These are phyloP conservation scores for Sylvilagus floridanus DNA, from an alignment of 2,797 vertebrate genomes.

Conservation along the genomic window DNA sequence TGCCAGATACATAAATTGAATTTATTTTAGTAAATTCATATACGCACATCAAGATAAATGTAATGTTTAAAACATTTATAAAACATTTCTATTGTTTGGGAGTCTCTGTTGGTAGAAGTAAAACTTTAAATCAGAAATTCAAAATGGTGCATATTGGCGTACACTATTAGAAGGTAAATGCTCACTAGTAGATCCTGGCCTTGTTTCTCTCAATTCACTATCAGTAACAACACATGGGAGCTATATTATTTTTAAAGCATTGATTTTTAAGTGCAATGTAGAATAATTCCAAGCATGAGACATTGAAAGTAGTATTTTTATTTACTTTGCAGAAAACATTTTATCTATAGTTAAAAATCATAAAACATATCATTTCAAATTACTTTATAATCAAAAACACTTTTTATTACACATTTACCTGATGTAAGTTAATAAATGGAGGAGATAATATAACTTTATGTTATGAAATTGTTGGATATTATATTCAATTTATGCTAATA, in stretches of 20 bases:
- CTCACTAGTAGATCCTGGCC: neutral
- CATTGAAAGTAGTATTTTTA: neutral
- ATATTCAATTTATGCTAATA: neutral
- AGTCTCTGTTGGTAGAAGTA: slow-evolving; percentile 27
- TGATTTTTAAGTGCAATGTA: neutral
- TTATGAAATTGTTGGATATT: neutral
- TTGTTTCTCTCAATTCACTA: neutral
- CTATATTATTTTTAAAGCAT: neutral
- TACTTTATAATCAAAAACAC: neutral
- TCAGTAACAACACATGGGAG: slow-evolving; percentile 4
- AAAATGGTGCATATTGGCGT: neutral
- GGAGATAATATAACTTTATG: neutral
- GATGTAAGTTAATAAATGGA: slow-evolving; percentile 9
- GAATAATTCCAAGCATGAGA: neutral
- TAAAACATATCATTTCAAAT: slow-evolving; percentile 32
- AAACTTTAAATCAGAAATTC: neutral
- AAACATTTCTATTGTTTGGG: neutral
- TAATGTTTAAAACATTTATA: neutral
- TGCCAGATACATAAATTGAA: neutral
- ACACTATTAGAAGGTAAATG: neutral
- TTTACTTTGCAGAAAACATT: neutral
- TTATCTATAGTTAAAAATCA: neutral
- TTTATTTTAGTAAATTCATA: neutral
- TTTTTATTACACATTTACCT: neutral
- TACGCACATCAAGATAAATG: neutral